Evolutionary conservation across 2,888 invertebrate species (phyloP).

Genomic region (Serrognathus titanus): DNA sequence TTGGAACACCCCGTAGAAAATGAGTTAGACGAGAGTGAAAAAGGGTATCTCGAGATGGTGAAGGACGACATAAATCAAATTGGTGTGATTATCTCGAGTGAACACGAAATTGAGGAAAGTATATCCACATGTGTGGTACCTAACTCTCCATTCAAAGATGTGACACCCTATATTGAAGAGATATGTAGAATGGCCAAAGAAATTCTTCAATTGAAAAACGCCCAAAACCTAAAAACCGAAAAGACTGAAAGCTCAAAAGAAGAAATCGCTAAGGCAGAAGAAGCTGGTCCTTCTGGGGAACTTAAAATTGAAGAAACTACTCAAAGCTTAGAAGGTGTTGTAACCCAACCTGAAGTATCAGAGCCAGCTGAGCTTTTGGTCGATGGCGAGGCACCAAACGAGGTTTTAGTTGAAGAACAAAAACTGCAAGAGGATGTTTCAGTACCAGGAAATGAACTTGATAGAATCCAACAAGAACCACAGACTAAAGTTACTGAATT

Average conservation of each 20-base stretch:
- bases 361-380: no score
- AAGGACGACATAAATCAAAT: slow-evolving; percentile 17
- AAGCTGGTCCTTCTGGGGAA: no score
- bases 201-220: slow-evolving; percentile 9
- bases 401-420: no score
- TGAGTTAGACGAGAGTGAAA: slow-evolving; percentile 22
- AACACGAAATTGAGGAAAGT: slow-evolving; percentile 16
- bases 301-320: no score
- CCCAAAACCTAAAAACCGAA: slow-evolving; percentile 9
- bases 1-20: slow-evolving; percentile 22
- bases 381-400: no score
- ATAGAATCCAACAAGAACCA: no score
- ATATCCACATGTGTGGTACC: neutral
- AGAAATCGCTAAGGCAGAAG: neutral
- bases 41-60: slow-evolving; percentile 22
- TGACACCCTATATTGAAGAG: slow-evolving; percentile 23
- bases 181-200: slow-evolving; percentile 24
- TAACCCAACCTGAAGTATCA: no score
- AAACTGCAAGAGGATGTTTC: no score
- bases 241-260: neutral
- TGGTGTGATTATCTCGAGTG: slow-evolving; percentile 14
- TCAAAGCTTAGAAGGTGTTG: no score
- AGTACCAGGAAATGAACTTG: no score
- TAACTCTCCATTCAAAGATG: slow-evolving; percentile 23
- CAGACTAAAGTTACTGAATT: no score